Base-by-base conservation (phyloP, 2,888 invertebrate genomes). In the Dicyrtoma fusca region DNA sequence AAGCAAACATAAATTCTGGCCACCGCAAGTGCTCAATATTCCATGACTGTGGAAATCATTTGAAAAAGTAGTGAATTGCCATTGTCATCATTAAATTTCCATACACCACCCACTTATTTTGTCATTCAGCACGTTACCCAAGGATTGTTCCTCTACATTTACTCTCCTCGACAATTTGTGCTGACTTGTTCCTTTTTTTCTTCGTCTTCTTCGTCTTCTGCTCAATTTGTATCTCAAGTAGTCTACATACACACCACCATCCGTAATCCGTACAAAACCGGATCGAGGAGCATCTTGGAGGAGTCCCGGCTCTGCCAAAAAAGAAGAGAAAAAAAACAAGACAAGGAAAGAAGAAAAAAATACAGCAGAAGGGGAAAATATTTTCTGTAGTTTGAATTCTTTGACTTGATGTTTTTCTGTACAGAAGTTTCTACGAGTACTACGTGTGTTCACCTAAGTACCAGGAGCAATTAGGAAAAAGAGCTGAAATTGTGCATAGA, bases 351-450 rank as follows among this genome's bases (percentile, higher is more conserved):
- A 17, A 23, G 25, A 55, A 65, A 23, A 69, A 69, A 68, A 57
- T 8, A 17, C 8, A 57, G 17, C 10, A 69, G 25, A 63, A 73
- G 72, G 70, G 70, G 70, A 73, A 69, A 66, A 72, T 74, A 61
- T n/a, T n/a, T n/a, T n/a, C n/a, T n/a, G n/a, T n/a, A n/a, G 34
- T 34, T n/a, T 34, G 34, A 34, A 34, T 34, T 34, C 8, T 8
- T 34, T 34, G 34, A 5, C 34, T 34, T 34, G 34, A 8, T 34
- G 34, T 34, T 34, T 34, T 34, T 34, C 34, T 34, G 4, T 34
- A 8, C n/a, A n/a, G n/a, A n/a, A n/a, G n/a, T n/a, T n/a, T n/a
- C n/a, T n/a, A n/a, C n/a, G n/a, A n/a, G n/a, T n/a, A n/a, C n/a
- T n/a, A n/a, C n/a, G n/a, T n/a, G n/a, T n/a, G n/a, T n/a, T n/a